Evolutionary conservation across 1,140 invertebrate species (phyloP).

Genomic region (Cyphomyrmex costatus): DNA sequence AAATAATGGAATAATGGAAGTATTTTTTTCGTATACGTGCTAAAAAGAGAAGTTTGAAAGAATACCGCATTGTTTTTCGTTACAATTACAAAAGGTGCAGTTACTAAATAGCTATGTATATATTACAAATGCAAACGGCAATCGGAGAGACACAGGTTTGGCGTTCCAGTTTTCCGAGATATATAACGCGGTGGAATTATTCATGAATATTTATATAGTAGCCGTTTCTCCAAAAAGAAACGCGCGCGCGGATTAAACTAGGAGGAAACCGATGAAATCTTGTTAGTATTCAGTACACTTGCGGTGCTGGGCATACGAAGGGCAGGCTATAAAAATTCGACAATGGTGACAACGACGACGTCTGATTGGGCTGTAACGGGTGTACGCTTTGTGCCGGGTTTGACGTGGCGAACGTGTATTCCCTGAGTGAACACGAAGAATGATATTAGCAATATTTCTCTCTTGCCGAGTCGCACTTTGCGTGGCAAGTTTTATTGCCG

Average conservation of each 20-base stretch:
- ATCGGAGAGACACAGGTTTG: constrained; percentile 17
- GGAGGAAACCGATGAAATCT: constrained; percentile 54
- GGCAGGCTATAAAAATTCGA: constrained; percentile 47
- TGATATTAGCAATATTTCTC: constrained; percentile 73
- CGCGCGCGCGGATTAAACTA: constrained; percentile 50
- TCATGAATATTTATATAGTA: constrained; percentile 62
- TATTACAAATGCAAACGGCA: constrained; percentile 26
- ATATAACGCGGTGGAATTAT: constrained; percentile 21
- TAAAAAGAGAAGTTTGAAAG: background rate
- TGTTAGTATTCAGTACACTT: constrained; percentile 57
- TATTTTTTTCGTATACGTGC: background rate
- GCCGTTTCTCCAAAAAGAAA: constrained; percentile 55
- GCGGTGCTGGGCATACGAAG: constrained; percentile 41
- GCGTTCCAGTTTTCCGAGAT: constrained; percentile 29
- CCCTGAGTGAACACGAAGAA: constrained; percentile 41
- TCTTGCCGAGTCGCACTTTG: constrained; percentile 60
- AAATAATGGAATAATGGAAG: background rate
- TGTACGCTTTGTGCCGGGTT: constrained; percentile 36
- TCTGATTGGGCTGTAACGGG: constrained; percentile 43
- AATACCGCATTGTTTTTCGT: background rate
- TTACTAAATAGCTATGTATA: constrained; percentile 6
- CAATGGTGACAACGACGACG: constrained; percentile 20
- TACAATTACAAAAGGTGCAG: background rate
- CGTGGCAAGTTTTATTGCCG: constrained; percentile 76
- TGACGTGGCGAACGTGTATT: constrained; percentile 29